phyloP scores from a whole-genome alignment of 2,797 vertebrate species.

The Nyctalus aviator region DNA sequence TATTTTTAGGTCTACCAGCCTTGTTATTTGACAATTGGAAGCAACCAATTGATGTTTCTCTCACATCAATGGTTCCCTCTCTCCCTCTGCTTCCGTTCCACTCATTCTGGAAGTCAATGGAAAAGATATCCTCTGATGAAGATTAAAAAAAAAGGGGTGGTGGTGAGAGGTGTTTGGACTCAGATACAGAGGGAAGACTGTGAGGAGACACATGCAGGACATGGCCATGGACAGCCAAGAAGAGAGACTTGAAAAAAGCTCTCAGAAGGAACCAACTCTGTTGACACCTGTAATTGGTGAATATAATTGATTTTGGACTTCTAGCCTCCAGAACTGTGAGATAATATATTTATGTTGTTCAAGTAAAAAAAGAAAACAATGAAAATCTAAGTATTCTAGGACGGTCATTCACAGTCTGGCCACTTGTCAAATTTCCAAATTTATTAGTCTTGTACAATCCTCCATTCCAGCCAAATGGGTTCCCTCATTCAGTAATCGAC shows the following conservation, averaged over 20 bases:
- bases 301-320: neutral
- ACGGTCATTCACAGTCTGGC: neutral
- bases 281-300: neutral
- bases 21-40: neutral
- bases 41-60: too few species aligned
- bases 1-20: neutral
- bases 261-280: neutral
- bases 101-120: too few species aligned
- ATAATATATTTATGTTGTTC: neutral
- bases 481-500: neutral
- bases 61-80: too few species aligned
- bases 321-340: neutral
- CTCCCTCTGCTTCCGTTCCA: too few species aligned
- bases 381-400: constrained; percentile 22
- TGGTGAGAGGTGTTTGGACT: too few species aligned
- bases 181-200: neutral
- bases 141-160: too few species aligned
- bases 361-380: neutral
- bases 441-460: neutral
- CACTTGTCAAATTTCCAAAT: neutral
- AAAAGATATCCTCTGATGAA: too few species aligned
- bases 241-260: neutral
- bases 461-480: neutral
- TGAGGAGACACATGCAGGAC: neutral
- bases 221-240: neutral